Conservation (phyloP, 1,140 invertebrate genomes). For the Drosophila pseudoananassae region DNA sequence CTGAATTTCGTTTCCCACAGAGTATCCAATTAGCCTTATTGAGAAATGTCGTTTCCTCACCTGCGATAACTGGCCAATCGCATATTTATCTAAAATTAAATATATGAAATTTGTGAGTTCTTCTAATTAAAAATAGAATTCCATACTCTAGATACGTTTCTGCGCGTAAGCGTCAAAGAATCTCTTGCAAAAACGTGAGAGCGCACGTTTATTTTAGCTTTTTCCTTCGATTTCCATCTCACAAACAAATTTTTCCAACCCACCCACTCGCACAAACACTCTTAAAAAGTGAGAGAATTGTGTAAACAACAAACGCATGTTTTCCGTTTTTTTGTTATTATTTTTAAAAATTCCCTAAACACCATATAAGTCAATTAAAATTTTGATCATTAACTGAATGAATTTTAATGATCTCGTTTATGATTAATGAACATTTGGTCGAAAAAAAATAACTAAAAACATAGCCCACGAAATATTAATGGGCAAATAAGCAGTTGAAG, state of each 20-base stretch:
- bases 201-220: slow-evolving; percentile 50
- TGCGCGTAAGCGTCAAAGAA: slow-evolving; percentile 66
- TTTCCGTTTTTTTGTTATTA: slow-evolving; percentile 48
- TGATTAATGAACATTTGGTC: slow-evolving; percentile 35
- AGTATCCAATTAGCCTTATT: slow-evolving; percentile 4
- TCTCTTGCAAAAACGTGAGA: slow-evolving; percentile 78
- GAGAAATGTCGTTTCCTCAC: slow-evolving; percentile 29
- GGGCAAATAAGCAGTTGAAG: slow-evolving; percentile 26
- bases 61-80: slow-evolving; percentile 58
- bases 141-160: slow-evolving; percentile 62
- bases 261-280: slow-evolving; percentile 18
- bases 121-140: slow-evolving; percentile 65
- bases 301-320: slow-evolving; percentile 70
- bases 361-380: slow-evolving; percentile 51
- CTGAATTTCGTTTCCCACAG: not conserved
- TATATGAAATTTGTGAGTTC: slow-evolving; percentile 25
- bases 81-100: slow-evolving; percentile 46
- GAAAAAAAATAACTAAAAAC: slow-evolving; percentile 9
- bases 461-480: slow-evolving; percentile 18
- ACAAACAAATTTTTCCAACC: slow-evolving; percentile 33
- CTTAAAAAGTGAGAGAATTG: slow-evolving; percentile 11
- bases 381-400: slow-evolving; percentile 36
- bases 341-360: slow-evolving; percentile 30
- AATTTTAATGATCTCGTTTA: slow-evolving; percentile 33
- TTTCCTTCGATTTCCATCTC: slow-evolving; percentile 38